Conservation (phyloP, 2,888 invertebrate genomes). For the Lamellibrachia columna region DNA sequence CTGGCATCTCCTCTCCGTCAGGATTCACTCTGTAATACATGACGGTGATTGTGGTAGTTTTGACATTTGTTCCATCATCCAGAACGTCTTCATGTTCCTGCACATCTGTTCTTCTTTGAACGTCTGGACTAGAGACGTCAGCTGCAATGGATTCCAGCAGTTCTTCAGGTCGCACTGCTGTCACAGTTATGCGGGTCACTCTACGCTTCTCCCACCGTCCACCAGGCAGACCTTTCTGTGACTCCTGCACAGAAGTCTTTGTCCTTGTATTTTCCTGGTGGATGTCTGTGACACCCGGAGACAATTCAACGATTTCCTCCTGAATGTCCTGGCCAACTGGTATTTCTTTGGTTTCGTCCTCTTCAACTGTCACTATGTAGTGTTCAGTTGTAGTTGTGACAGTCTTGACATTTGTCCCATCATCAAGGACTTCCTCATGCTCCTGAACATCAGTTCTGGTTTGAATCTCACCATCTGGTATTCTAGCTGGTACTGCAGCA, state of each 20-base stretch:
- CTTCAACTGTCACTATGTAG: background rate
- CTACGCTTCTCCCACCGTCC: background rate
- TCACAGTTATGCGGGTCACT: background rate
- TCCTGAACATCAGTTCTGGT: background rate
- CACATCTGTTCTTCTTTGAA: background rate
- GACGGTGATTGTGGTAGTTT: background rate
- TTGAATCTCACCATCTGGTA: background rate
- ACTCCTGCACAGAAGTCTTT: background rate
- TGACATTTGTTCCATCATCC: slow-evolving; percentile 26
- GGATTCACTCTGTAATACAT: background rate
- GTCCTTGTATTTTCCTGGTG: slow-evolving; percentile 18
- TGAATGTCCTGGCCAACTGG: slow-evolving; percentile 30
- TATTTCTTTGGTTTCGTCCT: background rate
- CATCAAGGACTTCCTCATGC: slow-evolving; percentile 18
- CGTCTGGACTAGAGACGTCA: background rate
- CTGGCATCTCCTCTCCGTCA: background rate
- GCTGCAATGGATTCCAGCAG: background rate
- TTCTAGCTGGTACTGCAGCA: background rate
- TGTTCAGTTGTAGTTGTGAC: slow-evolving; percentile 18
- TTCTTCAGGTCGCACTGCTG: background rate
- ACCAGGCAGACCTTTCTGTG: background rate
- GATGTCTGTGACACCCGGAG: slow-evolving; percentile 31
- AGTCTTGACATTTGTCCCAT: slow-evolving; percentile 25
- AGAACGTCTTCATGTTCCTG: background rate
- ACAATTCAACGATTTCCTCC: slow-evolving; percentile 29